phyloP scores from a whole-genome alignment of 2,113 vertebrate species.

The Orientallactaga bullata region DNA sequence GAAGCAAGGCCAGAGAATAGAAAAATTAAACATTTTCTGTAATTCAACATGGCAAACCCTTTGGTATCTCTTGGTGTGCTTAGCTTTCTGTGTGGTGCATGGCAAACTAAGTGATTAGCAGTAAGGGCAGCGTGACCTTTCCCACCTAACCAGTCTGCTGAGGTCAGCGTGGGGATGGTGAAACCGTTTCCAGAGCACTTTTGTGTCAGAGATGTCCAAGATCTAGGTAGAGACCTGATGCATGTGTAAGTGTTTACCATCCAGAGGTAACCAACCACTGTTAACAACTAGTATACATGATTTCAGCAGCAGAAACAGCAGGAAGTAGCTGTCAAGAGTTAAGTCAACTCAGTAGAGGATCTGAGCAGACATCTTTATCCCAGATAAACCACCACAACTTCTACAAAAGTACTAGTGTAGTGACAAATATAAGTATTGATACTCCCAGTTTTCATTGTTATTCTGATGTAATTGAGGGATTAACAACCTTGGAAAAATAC shows the following conservation, averaged over 20 bases:
- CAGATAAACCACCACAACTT: too few relatives aligned
- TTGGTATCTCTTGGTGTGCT: background rate
- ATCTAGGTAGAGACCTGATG: background rate
- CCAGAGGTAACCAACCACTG: too few relatives aligned
- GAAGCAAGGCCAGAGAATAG: background rate
- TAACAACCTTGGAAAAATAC: background rate
- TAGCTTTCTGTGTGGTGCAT: background rate
- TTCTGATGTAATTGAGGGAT: background rate
- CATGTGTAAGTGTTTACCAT: too few relatives aligned
- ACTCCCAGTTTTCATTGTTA: background rate
- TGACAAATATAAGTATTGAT: background rate
- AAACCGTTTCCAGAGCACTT: background rate
- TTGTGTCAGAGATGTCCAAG: background rate
- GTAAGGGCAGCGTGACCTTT: background rate
- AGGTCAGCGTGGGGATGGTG: too few relatives aligned
- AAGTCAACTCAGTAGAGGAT: background rate
- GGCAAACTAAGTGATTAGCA: background rate
- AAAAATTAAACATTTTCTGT: background rate
- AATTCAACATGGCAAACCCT: background rate
- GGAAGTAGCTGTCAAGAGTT: background rate
- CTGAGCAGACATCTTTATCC: too few relatives aligned
- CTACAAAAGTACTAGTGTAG: background rate
- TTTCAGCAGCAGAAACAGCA: background rate
- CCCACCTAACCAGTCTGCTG: background rate
- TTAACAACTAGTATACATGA: too few relatives aligned